Conservation (phyloP, 2,888 invertebrate genomes). For the Doris montereyensis region DNA sequence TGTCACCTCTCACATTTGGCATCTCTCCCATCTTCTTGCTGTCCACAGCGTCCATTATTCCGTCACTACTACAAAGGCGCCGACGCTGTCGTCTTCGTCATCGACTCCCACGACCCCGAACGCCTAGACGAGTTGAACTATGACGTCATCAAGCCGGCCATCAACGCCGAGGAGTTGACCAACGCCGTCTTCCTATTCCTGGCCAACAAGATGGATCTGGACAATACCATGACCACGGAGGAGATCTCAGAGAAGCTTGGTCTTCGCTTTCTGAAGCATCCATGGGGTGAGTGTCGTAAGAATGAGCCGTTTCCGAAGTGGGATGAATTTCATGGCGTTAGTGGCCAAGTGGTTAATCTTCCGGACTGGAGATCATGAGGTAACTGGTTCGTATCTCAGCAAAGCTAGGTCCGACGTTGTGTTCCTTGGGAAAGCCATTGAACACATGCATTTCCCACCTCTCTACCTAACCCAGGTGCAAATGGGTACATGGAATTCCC, state of each 20-base stretch:
- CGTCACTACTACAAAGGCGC: constrained; percentile 67
- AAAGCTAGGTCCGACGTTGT: no score
- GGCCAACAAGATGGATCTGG: constrained; percentile 63
- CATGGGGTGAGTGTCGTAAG: constrained; percentile 55
- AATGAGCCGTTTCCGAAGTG: no score
- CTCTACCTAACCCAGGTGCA: no score
- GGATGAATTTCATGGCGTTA: no score
- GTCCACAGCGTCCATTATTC: constrained; percentile 61
- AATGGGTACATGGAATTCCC: no score
- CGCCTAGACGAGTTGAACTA: constrained; percentile 62
- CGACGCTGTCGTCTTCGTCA: constrained; percentile 66
- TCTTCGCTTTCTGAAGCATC: constrained; percentile 56
- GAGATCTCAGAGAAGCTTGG: constrained; percentile 57
- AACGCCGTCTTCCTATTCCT: constrained; percentile 61
- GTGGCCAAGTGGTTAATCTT: no score
- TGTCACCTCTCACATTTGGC: no score
- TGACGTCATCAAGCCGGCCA: constrained; percentile 65
- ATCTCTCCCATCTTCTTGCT: no score
- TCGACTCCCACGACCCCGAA: constrained; percentile 62
- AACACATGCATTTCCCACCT: no score
- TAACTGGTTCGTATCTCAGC: no score
- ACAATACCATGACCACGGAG: constrained; percentile 53
- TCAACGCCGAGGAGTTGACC: constrained; percentile 59
- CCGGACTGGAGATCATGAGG: no score
- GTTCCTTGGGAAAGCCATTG: no score